Evolutionary conservation across 2,113 vertebrate genomes (phyloP), one percentile per base, ranked within the genome.

Genomic region (Orthochromis malagaraziensis): DNA sequence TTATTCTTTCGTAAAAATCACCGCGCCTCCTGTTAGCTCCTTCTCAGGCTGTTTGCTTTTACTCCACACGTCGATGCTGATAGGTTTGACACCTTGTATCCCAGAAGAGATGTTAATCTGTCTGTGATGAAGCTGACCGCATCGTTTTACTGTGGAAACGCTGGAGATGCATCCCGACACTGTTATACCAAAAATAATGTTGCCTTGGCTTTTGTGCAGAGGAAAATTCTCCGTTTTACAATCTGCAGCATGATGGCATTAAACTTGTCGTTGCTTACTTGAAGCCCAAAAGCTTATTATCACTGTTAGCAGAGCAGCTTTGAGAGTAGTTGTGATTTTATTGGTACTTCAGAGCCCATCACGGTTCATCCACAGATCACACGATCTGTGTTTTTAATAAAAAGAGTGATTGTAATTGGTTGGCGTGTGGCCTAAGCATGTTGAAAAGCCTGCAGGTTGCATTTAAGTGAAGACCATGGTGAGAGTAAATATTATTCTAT

Each of bases 181-280:
- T 82, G 89, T 90, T 75, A 83, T 49, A 47, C 33, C 85, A 85
- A 81, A 55, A 87, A 60, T 81, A 90, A 91, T 81, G 77, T 83
- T 86, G 68, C 81, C 51, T 80, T 83, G 35, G 79, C 55, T 86
- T 70, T 55, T 63, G 10, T 57, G 21, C 45, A 9, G 33, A 21
- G 21, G 60, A 84, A 85, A 83, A 11, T 77, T 51, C 45, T 77
- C 5, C 5, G 2, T 11, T 77, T 77, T 77, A 77, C 73, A 85
- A 31, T 42, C 65, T 63, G 58, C 73, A 55, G 51, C 70, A 45
- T 14, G 54, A 88, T 79, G 19, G 29, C 53, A 82, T 90, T 87
- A 90, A 88, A 91, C 12, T 14, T 88, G 79, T 84, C 40, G 21
- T 75, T 86, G 17, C 63, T 68, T 40, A 82, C 49, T 14, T 83